Evolutionary conservation across 2,113 vertebrate species (phyloP), one percentile per base, ranked within the genome.

Genomic region (Corythoichthys haematopterus): DNA sequence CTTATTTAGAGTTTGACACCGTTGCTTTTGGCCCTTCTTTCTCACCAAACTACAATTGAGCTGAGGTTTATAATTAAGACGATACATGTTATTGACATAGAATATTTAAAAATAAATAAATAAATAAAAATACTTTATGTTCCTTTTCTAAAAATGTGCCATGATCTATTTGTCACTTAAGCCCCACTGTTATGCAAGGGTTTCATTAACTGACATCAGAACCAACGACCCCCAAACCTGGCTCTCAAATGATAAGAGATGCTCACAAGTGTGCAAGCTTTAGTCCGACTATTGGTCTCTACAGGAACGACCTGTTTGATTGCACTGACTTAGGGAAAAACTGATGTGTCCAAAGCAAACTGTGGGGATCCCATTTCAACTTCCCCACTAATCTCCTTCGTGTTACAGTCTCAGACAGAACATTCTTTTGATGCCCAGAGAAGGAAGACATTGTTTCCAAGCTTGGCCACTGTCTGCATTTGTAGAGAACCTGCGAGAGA

Each of bases 321-420:
- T 77, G 66, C 58, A 79, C 69, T 76, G 72, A 65, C 77, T 66
- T 35, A 15, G 59, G 20, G 15, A 63, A 46, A 16, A 65, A 43
- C 52, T 61, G 35, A 67, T 75, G 66, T 59, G 64, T 69, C 77
- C 72, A 76, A 80, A 84, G 77, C 72, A 75, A 82, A 78, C 68
- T 8, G 43, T 78, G 68, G 80, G 78, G 68, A 74, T 81, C 68
- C 68, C 59, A 69, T 77, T 76, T 85, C 62, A 80, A 66, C 69
- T 70, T 67, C 52, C 20, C 35, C 35, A 52, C 64, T 85, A 75
- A 82, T 85, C 68, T 76, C 65, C 76, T 70, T 69, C 58, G 51
- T 7, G 33, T 72, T 71, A 69, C 67, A 60, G 68, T 77, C 58
- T 35, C 66, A 76, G 58, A 72, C 68, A 57, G 35, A 55, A 57